These are phyloP conservation scores for Saccopteryx leptura DNA, from an alignment of 2,113 vertebrate genomes.

Conservation along the genomic window DNA sequence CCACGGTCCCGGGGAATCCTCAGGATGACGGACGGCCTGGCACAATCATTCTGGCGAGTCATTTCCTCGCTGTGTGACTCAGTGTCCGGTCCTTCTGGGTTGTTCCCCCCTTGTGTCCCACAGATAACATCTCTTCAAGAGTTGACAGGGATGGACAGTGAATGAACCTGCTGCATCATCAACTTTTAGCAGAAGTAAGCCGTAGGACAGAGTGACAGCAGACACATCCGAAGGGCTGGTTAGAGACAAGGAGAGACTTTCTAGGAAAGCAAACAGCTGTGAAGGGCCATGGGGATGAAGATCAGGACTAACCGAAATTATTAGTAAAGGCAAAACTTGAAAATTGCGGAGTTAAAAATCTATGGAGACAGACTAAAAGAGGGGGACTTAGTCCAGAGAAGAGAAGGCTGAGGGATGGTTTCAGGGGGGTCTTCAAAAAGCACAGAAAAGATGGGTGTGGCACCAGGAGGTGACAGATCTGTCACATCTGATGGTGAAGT, in stretches of 20 bases:
- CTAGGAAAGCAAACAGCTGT: neutral
- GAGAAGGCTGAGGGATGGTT: neutral
- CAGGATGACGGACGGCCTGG: too few species aligned
- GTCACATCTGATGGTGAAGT: neutral
- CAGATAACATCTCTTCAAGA: neutral
- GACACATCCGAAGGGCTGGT: neutral
- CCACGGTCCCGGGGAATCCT: neutral
- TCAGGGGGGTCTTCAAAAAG: neutral
- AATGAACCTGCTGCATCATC: neutral
- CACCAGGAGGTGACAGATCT: neutral
- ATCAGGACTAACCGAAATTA: neutral
- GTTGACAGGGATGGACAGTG: neutral
- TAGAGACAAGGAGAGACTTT: neutral
- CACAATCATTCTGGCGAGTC: neutral
- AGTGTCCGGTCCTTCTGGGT: neutral
- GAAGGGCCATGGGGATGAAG: neutral
- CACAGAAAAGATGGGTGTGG: neutral
- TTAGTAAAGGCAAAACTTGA: neutral
- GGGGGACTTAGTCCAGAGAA: neutral
- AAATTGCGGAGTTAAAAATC: neutral
- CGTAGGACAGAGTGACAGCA: neutral
- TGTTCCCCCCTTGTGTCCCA: neutral
- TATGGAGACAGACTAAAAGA: neutral
- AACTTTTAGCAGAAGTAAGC: neutral
- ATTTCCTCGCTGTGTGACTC: fast-evolving